These are phyloP conservation scores for Conus canariensis DNA, from an alignment of 2,888 invertebrate genomes.

Conservation along the genomic window DNA sequence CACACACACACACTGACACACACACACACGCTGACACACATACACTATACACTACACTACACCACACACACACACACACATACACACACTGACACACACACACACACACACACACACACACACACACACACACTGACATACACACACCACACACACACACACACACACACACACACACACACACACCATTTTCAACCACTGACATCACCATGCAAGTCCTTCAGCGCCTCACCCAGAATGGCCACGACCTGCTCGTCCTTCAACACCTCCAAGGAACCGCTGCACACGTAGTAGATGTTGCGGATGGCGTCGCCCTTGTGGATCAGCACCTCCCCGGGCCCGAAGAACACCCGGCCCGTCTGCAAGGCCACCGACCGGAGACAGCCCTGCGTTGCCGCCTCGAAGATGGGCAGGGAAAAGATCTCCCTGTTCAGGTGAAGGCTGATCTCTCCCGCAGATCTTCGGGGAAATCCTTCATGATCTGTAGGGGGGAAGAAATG, in stretches of 20 bases:
- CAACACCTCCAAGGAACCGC: conserved; percentile 98
- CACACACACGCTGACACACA: neutral
- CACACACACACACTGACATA: neutral
- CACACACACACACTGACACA: neutral
- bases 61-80: neutral
- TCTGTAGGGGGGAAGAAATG: conserved; percentile 51
- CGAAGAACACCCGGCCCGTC: conserved; percentile 96
- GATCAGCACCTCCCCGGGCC: conserved; percentile 95
- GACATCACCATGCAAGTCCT: neutral
- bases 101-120: neutral
- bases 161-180: neutral
- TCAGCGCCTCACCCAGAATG: conserved; percentile 88
- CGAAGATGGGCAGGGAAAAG: conserved; percentile 95
- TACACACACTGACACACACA: neutral
- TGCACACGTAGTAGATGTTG: conserved; percentile 96
- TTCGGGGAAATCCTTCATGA: conserved; percentile 93
- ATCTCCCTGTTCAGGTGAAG: conserved; percentile 97
- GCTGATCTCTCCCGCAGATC: conserved; percentile 95
- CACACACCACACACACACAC: neutral
- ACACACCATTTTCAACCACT: neutral
- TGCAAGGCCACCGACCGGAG: conserved; percentile 94
- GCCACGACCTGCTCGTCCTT: conserved; percentile 98
- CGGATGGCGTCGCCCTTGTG: conserved; percentile 96
- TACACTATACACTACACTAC: neutral
- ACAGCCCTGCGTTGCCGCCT: conserved; percentile 95